Conservation (phyloP, 2,888 invertebrate genomes). For the Synanthedon myopaeformis region DNA sequence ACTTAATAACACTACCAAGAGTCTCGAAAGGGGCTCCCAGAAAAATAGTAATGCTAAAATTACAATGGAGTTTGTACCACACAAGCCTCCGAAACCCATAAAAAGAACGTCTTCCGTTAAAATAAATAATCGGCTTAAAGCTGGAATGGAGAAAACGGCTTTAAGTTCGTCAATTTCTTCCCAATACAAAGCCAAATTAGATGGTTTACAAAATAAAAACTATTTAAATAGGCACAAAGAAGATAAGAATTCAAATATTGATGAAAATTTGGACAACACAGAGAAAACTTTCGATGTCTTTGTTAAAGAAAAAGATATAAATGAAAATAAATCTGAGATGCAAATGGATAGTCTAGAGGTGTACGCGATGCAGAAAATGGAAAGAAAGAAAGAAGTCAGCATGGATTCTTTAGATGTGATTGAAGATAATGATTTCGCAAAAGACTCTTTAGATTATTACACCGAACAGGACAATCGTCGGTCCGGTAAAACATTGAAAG, state of each 20-base stretch:
- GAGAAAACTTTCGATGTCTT: conserved; percentile 73
- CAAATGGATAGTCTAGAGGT: conserved; percentile 74
- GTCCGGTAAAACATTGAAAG: conserved; percentile 35
- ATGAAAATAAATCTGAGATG: conserved; percentile 70
- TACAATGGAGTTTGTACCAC: conserved; percentile 73
- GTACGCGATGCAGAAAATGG: conserved; percentile 56
- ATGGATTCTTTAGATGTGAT: conserved; percentile 64
- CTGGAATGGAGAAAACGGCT: conserved; percentile 48
- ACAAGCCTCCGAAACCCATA: conserved; percentile 80
- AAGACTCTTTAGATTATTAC: conserved; percentile 63
- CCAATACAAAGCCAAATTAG: conserved; percentile 62
- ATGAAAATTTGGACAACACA: conserved; percentile 35
- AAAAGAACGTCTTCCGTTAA: conserved; percentile 76
- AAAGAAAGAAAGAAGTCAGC: conserved; percentile 53
- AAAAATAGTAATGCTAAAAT: conserved; percentile 58
- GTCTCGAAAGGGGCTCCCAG: conserved; percentile 57
- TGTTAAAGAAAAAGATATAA: conserved; percentile 71
- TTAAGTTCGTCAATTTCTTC: conserved; percentile 61
- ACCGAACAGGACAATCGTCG: conserved; percentile 53
- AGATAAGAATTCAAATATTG: conserved; percentile 51
- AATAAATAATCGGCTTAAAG: conserved; percentile 63
- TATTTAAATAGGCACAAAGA: conserved; percentile 41
- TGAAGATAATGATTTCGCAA: conserved; percentile 55
- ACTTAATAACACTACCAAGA: conserved; percentile 55
- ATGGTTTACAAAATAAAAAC: conserved; percentile 60